Evolutionary conservation across 35 echinoderm and acorn worm species (phyloP), one percentile per base, ranked within the genome.

Genomic region (Diadema setosum): DNA sequence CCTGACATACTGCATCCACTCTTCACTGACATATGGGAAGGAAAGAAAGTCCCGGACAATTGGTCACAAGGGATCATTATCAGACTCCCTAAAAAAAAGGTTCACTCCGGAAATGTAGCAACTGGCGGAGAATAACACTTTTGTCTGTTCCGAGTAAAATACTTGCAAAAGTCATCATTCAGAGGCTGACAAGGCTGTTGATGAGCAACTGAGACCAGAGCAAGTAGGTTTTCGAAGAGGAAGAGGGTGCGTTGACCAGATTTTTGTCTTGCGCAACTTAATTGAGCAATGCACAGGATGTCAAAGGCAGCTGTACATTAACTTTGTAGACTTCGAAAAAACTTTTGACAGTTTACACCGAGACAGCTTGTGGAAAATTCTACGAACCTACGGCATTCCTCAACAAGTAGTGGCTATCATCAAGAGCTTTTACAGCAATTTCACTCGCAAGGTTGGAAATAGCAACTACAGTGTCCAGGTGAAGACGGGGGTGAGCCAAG

Each of bases 401-500:
- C 5, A 30, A 18, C 69, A 75, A 33, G 6, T 75, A 75, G 69
- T 75, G 15, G 23, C 17, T 25, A 16, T 70, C 33, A 70, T 1
- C n/a, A n/a, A n/a, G n/a, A n/a, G n/a, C n/a, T n/a, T 70, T 23
- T 31, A 30, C 31, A 5, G 2, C 18, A 75, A 30, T 7, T 75
- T 75, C 69, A 75, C 69, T 5, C 37, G 69, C 9, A 75, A 5
- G 37, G 39, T 75, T 2, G 69, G 30, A 75, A 75, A 75, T 5
- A 75, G 69, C 37, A 42, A 75, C 69, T 0, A 8, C 4, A 6
- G 4, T 5, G 73, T 87, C 42, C 27, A 87, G 31, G 81, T 90
- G 16, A 84, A 67, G 48, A 90, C 81, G 1, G 78, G 88, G 29
- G 81, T 84, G 9, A 84, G 35, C 24, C 87, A 91, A 76, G 82